These are phyloP conservation scores for Dione vanillae DNA, from an alignment of 2,888 invertebrate genomes.

Conservation along the genomic window DNA sequence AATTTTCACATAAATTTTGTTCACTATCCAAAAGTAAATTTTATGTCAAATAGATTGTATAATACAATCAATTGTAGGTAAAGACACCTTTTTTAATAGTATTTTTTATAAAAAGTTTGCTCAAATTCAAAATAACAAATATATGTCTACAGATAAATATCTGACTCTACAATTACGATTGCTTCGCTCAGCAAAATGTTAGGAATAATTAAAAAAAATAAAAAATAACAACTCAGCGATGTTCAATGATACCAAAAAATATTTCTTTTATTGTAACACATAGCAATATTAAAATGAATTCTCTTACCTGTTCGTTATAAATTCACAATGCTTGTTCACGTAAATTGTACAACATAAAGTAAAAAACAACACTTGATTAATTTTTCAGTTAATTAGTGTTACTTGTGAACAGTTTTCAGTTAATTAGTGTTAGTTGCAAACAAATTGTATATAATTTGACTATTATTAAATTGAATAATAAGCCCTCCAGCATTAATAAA, in stretches of 20 bases:
- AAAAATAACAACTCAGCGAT: neutral
- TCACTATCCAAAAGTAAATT: too few relatives aligned
- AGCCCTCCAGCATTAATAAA: constrained; percentile 21
- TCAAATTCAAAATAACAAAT: neutral
- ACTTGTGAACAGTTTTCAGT: too few relatives aligned
- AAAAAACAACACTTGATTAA: neutral
- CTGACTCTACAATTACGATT: constrained; percentile 7
- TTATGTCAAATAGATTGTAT: too few relatives aligned
- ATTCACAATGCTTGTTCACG: neutral
- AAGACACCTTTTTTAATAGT: too few relatives aligned
- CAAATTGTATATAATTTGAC: neutral
- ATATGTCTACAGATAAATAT: too few relatives aligned
- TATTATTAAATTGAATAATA: constrained; percentile 3
- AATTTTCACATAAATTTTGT: too few relatives aligned
- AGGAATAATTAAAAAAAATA: too few relatives aligned
- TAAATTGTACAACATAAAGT: neutral
- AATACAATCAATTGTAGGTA: too few relatives aligned
- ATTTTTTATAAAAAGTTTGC: too few relatives aligned
- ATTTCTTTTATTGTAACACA: too few relatives aligned
- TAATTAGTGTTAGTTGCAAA: neutral
- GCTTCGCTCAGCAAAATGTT: neutral
- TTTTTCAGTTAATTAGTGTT: neutral
- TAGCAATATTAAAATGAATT: too few relatives aligned
- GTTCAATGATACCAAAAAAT: neutral
- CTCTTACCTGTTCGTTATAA: constrained; percentile 4